Evolutionary conservation across 1,140 invertebrate species (phyloP), one percentile per base, ranked within the genome.

Genomic region (Bombus confusus): DNA sequence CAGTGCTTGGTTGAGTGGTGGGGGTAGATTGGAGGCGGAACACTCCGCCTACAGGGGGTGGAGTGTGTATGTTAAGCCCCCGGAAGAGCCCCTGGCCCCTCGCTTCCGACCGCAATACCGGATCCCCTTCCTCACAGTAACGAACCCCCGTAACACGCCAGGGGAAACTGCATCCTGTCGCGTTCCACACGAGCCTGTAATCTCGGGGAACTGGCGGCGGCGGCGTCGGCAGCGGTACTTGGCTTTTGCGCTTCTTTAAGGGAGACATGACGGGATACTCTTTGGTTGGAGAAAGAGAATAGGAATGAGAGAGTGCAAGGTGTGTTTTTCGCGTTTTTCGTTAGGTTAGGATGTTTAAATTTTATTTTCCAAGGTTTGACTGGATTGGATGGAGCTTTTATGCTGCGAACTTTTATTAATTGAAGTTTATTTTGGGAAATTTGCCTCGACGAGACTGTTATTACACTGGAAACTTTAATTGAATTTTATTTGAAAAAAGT

Each of bases 1-100:
- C 94, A 93, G 92, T 92, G 85, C 91, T 82, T 81, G 71, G 80
- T 74, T 37, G 41, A 74, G 78, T 80, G 85, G 92, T 91, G 86
- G 91, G 89, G 88, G 86, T 73, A 83, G 86, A 87, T 85, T 87
- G 90, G 91, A 88, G 88, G 87, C 89, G 88, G 87, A 89, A 88
- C 86, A 91, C 92, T 89, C 93, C 93, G 93, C 93, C 93, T 90
- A 88, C 90, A 75, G 86, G 85, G 92, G 93, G 93, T 93, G 93
- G 93, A 93, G 93, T 93, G 92, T 89, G 92, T 86, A 80, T 78
- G 89, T 88, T 86, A 83, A 91, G 80, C 87, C 91, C 89, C 91
- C 88, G 80, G 88, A 86, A 85, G 72, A 88, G 86, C 86, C 86
- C 85, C 85, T 85, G 80, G 68, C 80, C 75, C 85, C 81, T 62